Base-by-base conservation (phyloP, 2,888 invertebrate genomes). In the Automeris io region DNA sequence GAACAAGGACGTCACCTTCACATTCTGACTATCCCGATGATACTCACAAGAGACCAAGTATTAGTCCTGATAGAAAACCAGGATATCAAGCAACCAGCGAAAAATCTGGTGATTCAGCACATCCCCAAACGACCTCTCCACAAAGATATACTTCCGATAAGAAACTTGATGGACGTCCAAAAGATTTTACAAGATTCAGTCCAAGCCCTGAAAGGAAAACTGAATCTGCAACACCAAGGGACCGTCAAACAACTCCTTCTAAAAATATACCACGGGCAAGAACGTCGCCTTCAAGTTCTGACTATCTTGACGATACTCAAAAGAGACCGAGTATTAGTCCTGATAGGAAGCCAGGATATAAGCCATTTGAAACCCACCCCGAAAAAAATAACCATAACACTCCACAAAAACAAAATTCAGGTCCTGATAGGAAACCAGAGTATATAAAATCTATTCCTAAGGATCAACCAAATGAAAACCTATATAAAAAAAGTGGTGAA, bases 401-500 rank as follows among this genome's bases (percentile, higher is more conserved):
- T 32, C 9, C 40, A n/a, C 46, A 40, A 6, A 46, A 44, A 29
- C 31, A 37, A 12, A 60, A 54, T 34, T 37, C 41, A 1, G 68
- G 65, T 32, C 61, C 64, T 35, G 61, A 67, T 24, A 57, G 57
- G 35, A 63, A 62, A 42, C 77, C 77, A 5, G 67, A 65, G 12
- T 77, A 72, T 44, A 74, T 71, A 71, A 69, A 43, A 49, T 70
- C 73, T 21, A 78, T 70, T 12, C 62, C 57, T 40, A 47, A 61
- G 5, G 64, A 54, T 34, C 55, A 62, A 42, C 47, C 54, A 6
- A 24, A 48, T 19, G 52, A 54, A 2, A 45, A 41, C 18, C 41
- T 54, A 1, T 63, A 46, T 35, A 52, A 57, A 29, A 42, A 51
- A 18, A 68, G 54, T 31, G 61, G 67, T 22, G 67, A 69, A 19